These are phyloP conservation scores for Drosophila simulans DNA, from an alignment of 1,140 invertebrate species.

Conservation along the genomic window DNA sequence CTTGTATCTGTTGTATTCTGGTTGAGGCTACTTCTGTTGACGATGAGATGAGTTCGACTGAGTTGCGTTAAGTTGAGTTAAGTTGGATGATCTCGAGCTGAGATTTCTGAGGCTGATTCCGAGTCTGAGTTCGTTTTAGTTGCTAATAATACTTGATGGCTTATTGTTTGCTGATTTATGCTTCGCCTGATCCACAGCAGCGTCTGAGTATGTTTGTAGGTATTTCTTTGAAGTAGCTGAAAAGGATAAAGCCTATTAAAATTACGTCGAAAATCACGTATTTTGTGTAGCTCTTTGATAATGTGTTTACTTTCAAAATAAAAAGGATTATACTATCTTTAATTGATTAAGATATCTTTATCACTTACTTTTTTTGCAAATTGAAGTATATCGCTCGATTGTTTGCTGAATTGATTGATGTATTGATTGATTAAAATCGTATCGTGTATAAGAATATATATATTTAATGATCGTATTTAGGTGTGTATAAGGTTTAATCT, in stretches of 20 bases:
- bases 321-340: too few relatives aligned
- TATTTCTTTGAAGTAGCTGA: constrained; percentile 66
- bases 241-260: not conserved
- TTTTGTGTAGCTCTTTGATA: not conserved
- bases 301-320: too few relatives aligned
- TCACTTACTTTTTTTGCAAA: constrained; percentile 51
- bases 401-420: constrained; percentile 71
- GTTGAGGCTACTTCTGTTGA: constrained; percentile 54
- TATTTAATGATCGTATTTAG: constrained; percentile 39
- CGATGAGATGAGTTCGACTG: constrained; percentile 45
- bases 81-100: constrained; percentile 11
- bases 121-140: constrained; percentile 44
- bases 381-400: constrained; percentile 47
- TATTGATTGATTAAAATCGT: constrained; percentile 67
- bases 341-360: too few relatives aligned
- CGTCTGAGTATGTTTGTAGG: constrained; percentile 67
- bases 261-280: not conserved
- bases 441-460: constrained; percentile 63
- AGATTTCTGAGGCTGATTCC: constrained; percentile 24
- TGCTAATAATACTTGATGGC: constrained; percentile 73
- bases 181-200: constrained; percentile 49
- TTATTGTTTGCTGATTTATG: constrained; percentile 39
- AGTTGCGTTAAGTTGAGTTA: constrained; percentile 40
- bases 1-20: constrained; percentile 25
- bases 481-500: constrained; percentile 46